These are phyloP conservation scores for Dinothrombium tinctorium DNA, from an alignment of 1,140 invertebrate genomes.

Conservation along the genomic window DNA sequence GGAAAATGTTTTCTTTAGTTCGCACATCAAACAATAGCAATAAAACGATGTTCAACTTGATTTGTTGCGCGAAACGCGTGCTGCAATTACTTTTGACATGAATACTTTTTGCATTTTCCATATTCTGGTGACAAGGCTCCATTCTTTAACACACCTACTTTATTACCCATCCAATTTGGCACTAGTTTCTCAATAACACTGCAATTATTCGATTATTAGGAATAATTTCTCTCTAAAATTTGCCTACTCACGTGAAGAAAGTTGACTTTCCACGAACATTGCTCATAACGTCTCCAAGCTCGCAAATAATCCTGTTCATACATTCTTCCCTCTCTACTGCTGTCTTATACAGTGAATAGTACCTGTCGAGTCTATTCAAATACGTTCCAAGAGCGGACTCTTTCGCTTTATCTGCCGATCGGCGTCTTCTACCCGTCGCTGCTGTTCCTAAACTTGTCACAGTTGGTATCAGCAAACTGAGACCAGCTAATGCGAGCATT, in stretches of 20 bases:
- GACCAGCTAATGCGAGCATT: slow-evolving; percentile 16
- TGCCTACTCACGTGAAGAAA: slow-evolving; percentile 16
- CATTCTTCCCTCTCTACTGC: slow-evolving; percentile 18
- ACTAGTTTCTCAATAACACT: slow-evolving; percentile 17
- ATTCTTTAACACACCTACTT: slow-evolving; percentile 17
- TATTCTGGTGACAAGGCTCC: slow-evolving; percentile 15
- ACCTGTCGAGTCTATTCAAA: slow-evolving; percentile 15
- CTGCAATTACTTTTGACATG: too few species aligned
- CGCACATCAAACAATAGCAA: too few species aligned
- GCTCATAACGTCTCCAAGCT: slow-evolving; percentile 17
- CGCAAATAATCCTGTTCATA: slow-evolving; percentile 18
- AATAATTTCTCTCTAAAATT: slow-evolving; percentile 1
- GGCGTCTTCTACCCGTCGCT: slow-evolving; percentile 8
- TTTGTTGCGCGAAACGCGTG: too few species aligned
- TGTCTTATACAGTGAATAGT: slow-evolving; percentile 16
- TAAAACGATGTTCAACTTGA: too few species aligned
- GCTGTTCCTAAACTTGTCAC: slow-evolving; percentile 14
- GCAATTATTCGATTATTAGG: neutral
- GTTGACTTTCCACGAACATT: slow-evolving; percentile 17
- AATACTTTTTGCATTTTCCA: slow-evolving; percentile 18
- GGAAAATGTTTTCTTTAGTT: too few species aligned
- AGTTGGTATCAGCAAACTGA: slow-evolving; percentile 16
- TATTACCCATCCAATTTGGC: slow-evolving; percentile 17
- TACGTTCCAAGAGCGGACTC: slow-evolving; percentile 12
- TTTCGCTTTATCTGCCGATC: slow-evolving; percentile 9